Base-by-base conservation (phyloP, 2,113 vertebrate genomes). In the Serilophus lunatus region DNA sequence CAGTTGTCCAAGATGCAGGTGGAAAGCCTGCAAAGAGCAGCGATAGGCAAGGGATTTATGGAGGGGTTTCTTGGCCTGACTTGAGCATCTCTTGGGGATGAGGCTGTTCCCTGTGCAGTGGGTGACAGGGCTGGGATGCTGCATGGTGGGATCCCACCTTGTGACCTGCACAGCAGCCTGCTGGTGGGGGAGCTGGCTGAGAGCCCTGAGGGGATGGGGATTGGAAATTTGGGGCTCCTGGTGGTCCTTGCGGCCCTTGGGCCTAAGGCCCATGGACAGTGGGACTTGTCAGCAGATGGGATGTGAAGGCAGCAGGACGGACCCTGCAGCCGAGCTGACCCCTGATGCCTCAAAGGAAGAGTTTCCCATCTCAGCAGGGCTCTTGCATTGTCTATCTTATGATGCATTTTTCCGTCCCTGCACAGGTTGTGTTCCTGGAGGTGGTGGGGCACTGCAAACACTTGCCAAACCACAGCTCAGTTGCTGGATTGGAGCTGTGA, bases 41-140 rank as follows among this genome's bases (percentile, higher is more conserved):
- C 0, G 31, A 6, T 6, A 13, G 45, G 54, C 54, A 54, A 20
- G 64, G 28, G 75, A 24, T 44, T 8, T 5, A 5, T 0, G 3
- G 29, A 56, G 13, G 28, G 19, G 11, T 23, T 70, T 14, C 86
- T 28, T 29, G 40, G 25, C 26, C 72, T 53, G 64, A 54, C 49
- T 54, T 2, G 4, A 11, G 3, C 31, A 0, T 20, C 65, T 36
- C 59, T 38, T 2, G 1, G 6, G 10, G 49, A 23, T 51, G 65
- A 59, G 63, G 44, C 15, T 69, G 57, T 16, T 35, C 54, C 50
- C 45, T 7, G 33, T 2, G 61, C 33, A 7, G 0, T 1, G 33
- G 56, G 63, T 26, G 22, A 4, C 29, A 26, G 15, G 7, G 2
- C 0, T 68, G 68, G n/a, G 63, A 18, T 66, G 74, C 86, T 49